Evolutionary conservation across 2,113 vertebrate species (phyloP), one percentile per base, ranked within the genome.

Genomic region (Brachypodius melanocephalos): DNA sequence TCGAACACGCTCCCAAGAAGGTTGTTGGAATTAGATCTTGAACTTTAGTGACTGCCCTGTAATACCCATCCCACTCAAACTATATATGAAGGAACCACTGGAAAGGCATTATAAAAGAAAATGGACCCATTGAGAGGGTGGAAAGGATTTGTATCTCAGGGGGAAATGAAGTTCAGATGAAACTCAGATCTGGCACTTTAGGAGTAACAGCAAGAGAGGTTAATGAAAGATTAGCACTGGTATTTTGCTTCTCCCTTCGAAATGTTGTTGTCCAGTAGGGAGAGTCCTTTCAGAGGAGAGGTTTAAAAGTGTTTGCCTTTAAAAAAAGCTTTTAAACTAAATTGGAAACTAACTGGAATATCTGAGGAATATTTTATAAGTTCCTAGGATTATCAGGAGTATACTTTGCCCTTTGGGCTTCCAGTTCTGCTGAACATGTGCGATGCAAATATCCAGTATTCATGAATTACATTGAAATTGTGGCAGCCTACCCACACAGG

Each of bases 301-400:
- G 42, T 75, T 71, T 62, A n/a, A 32, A 76, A 78, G 31, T 31
- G 25, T 45, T 89, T 88, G 48, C 16, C 81, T 67, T 61, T 91
- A 88, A 93, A 95, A 63, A 48, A 28, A 82, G 24, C 28, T 42
- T 93, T 91, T 88, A 63, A 88, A 92, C 55, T 40, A 79, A 91
- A 90, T 84, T 38, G 52, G 42, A 76, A 36, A 55, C 26, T 72
- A 40, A 62, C 28, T 54, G 42, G 17, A 91, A 90, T 36, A 87
- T 74, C 83, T 65, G 52, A 65, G 38, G 38, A 67, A 45, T 9
- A 42, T 85, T 95, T 88, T 85, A 29, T 54, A 69, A 67, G 2
- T 66, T 57, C 40, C 59, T 77, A 52, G 46, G 31, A 84, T 40
- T 65, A 86, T 55, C 48, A 76, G 65, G 52, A 73, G 14, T 49